Percentiles rank a stretch among this genome's conserved stretches.
Evolutionary conservation across 2,113 vertebrate species (phyloP).

Genomic region (Cyprinodon brontotheroides): DNA sequence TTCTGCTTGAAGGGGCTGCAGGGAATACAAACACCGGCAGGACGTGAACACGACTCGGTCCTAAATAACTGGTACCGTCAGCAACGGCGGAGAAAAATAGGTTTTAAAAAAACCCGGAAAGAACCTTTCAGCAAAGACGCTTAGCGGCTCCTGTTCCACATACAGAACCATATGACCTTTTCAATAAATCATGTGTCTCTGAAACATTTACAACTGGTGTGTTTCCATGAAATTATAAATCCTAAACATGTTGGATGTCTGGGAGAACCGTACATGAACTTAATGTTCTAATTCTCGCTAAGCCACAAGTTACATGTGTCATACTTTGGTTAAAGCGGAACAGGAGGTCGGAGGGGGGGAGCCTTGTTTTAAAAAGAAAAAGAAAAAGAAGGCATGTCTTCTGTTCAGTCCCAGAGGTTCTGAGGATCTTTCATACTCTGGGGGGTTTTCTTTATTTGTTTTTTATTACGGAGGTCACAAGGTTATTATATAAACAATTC

Average conservation of each 20-base stretch:
- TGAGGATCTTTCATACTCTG: constrained; percentile 54
- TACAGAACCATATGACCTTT: constrained; percentile 42
- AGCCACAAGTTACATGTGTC: constrained; percentile 67
- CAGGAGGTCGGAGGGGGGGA: constrained; percentile 2
- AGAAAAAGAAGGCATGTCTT: constrained; percentile 31
- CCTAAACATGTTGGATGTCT: constrained; percentile 68
- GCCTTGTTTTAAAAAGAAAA: constrained; percentile 38
- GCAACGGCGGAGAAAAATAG: constrained; percentile 18
- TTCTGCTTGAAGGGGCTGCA: constrained; percentile 15
- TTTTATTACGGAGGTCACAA: constrained; percentile 64
- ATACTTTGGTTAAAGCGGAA: constrained; percentile 39
- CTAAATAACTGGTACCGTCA: constrained; percentile 23
- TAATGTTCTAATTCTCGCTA: constrained; percentile 70
- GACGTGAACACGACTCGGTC: constrained; percentile 17
- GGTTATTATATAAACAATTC: constrained; percentile 72
- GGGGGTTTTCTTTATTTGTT: constrained; percentile 1
- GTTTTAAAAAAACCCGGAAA: constrained; percentile 18
- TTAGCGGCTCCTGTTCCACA: constrained; percentile 49
- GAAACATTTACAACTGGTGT: constrained; percentile 69
- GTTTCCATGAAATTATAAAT: constrained; percentile 76
- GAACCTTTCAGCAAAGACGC: constrained; percentile 45
- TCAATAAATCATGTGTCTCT: constrained; percentile 73
- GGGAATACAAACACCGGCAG: background rate
- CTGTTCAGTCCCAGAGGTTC: constrained; percentile 61
- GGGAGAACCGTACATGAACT: constrained; percentile 60